These are phyloP conservation scores for Strix occidentalis DNA, from an alignment of 2,797 vertebrate genomes.

Conservation along the genomic window DNA sequence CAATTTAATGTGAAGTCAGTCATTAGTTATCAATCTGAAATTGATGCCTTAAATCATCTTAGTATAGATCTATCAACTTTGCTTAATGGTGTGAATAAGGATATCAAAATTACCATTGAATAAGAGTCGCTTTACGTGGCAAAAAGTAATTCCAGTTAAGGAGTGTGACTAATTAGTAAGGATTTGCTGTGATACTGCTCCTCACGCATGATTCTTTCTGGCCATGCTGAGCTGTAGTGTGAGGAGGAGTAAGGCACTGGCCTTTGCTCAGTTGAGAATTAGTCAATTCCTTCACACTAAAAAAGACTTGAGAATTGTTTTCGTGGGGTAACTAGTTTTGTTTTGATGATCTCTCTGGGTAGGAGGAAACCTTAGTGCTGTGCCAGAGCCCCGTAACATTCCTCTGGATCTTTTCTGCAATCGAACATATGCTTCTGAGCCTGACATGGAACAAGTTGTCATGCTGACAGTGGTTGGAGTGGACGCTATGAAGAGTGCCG, in stretches of 20 bases:
- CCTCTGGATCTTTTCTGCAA: constrained; percentile 56
- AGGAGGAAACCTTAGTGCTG: constrained; percentile 73
- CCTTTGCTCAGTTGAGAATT: background rate
- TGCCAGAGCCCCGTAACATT: constrained; percentile 65
- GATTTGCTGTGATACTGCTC: background rate
- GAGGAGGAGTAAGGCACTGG: background rate
- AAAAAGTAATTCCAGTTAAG: background rate
- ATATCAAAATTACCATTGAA: background rate
- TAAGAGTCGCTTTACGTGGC: background rate
- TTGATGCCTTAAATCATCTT: background rate
- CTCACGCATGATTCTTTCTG: background rate
- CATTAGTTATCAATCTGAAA: background rate
- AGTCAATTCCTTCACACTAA: background rate
- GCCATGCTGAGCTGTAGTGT: background rate
- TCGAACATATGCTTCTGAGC: constrained; percentile 30
- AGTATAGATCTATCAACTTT: background rate
- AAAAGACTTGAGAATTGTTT: background rate
- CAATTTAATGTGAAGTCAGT: background rate
- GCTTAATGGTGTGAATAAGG: background rate
- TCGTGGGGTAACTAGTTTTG: background rate
- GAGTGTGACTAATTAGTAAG: background rate
- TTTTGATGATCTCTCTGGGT: background rate
- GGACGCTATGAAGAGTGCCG: constrained; percentile 60
- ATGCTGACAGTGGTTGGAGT: constrained; percentile 71
- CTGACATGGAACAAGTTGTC: constrained; percentile 74